These are phyloP conservation scores for Sternarchorhynchus goeldii DNA, from an alignment of 2,797 vertebrate species.

Conservation along the genomic window DNA sequence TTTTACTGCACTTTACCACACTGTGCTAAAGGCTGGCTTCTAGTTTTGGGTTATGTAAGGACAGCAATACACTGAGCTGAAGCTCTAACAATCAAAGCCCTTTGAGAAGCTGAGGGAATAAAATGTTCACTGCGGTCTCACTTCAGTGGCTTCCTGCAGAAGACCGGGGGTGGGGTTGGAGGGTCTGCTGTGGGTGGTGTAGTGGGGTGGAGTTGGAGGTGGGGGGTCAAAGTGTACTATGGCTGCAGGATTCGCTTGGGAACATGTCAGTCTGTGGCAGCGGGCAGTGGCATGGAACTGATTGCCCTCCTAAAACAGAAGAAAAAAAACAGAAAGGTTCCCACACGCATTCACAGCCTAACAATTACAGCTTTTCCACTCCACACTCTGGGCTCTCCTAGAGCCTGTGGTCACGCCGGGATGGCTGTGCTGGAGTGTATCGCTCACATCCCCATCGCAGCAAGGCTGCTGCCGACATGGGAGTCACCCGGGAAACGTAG, in stretches of 20 bases:
- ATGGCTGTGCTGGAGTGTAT: conserved; percentile 20
- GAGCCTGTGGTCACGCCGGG: conserved; percentile 5
- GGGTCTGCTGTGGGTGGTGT: conserved; percentile 9
- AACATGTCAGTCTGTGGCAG: conserved; percentile 65
- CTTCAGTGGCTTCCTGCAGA: conserved; percentile 64
- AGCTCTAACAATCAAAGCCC: conserved; percentile 43
- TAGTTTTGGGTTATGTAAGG: conserved; percentile 44
- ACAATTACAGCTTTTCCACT: conserved; percentile 42
- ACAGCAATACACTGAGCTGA: conserved; percentile 37
- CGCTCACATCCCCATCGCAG: conserved; percentile 20
- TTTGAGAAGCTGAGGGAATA: conserved; percentile 58
- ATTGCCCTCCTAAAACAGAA: conserved; percentile 66
- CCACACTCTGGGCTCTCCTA: conserved; percentile 14
- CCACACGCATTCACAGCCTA: conserved; percentile 45
- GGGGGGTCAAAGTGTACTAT: conserved; percentile 48
- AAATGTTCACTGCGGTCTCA: conserved; percentile 68
- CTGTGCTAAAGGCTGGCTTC: conserved; percentile 22
- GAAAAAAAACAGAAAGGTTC: conserved; percentile 10
- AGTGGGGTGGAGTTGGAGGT: background rate
- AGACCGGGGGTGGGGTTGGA: conserved; percentile 42
- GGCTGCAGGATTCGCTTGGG: conserved; percentile 60
- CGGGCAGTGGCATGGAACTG: conserved; percentile 68
- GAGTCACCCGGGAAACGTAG: conserved; percentile 14
- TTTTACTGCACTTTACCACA: conserved; percentile 27
- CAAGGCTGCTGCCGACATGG: conserved; percentile 17